Evolutionary conservation across 2,797 vertebrate species (phyloP).

Genomic region (Neosilurus mollespiculum): DNA sequence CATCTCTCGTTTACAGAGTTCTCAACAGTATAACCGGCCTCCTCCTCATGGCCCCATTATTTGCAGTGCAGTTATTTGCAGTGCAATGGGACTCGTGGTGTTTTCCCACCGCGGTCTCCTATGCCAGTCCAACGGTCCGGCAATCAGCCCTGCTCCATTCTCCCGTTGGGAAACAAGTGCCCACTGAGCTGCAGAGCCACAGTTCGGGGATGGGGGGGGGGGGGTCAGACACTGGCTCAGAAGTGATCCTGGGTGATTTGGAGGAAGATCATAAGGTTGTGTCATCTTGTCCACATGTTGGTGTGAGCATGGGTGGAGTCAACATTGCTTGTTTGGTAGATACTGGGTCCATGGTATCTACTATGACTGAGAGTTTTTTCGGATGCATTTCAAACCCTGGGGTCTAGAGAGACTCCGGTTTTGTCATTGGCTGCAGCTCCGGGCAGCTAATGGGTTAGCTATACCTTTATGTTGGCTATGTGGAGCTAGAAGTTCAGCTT

Average conservation of each 20-base stretch:
- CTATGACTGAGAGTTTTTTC: not conserved
- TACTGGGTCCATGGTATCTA: not conserved
- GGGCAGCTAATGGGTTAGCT: not conserved
- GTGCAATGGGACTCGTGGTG: no score
- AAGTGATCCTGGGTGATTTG: fast-evolving
- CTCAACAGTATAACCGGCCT: not conserved
- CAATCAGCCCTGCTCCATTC: no score
- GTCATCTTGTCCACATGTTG: not conserved
- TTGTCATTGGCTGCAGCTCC: not conserved
- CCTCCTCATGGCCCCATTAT: fast-evolving
- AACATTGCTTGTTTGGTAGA: no score
- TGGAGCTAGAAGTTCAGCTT: not conserved
- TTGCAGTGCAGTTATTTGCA: not conserved
- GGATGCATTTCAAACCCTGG: not conserved
- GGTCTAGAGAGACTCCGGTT: not conserved
- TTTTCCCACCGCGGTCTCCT: no score
- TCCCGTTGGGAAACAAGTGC: not conserved
- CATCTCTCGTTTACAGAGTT: no score
- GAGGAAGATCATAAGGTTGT: not conserved
- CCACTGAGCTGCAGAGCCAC: not conserved
- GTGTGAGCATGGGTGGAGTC: no score
- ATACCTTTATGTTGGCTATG: not conserved
- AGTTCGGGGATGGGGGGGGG: no score
- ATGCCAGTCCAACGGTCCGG: no score
- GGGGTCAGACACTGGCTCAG: not conserved